Evolutionary conservation across 2,888 invertebrate genomes (phyloP), one percentile per base, ranked within the genome.

Genomic region (Torymus texanus): DNA sequence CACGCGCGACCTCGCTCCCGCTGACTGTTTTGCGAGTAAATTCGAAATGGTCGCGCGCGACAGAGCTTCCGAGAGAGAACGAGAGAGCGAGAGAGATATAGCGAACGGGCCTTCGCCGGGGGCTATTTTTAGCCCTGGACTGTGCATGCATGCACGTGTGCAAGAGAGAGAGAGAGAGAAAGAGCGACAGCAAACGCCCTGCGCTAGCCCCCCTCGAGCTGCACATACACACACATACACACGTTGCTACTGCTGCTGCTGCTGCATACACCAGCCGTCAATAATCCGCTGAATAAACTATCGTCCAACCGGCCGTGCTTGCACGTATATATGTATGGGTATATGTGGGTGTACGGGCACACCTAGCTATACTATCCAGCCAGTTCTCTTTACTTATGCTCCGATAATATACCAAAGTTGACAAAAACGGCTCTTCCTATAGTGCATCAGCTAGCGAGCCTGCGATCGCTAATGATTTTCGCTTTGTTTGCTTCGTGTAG

Each of bases 281-380:
- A 90, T 90, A 90, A 89, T 89, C 90, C 89, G 86, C 86, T 88
- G 89, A 89, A 90, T 90, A 90, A 89, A 89, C 89, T 88, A 90
- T 89, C 88, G 88, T 85, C 85, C 87, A 85, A 84, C 86, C 87
- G 85, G 87, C 89, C 87, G 86, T 88, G 83, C 81, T 85, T 85
- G 84, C 85, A 86, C 85, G 41, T 8, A 41, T 1, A 8, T 41
- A 4, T 8, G 29, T 29, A 3, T 29, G 29, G 0, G 8, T 41
- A 8, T 41, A 8, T 41, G 41, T 41, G 41, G 5, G 41, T 41
- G 8, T 8, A 87, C 84, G 86, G 84, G 84, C 85, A 84, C 84
- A 84, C 85, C 87, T 24, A 50, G 13, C 41, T 41, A 59, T 0
- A 11, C 41, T 41, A 59, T 0, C 50, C 21, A 29, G 41, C 41